Percentiles rank a stretch among this genome's conserved stretches.
Evolutionary conservation across 2,113 vertebrate species (phyloP).

Genomic region (Albula glossodonta): DNA sequence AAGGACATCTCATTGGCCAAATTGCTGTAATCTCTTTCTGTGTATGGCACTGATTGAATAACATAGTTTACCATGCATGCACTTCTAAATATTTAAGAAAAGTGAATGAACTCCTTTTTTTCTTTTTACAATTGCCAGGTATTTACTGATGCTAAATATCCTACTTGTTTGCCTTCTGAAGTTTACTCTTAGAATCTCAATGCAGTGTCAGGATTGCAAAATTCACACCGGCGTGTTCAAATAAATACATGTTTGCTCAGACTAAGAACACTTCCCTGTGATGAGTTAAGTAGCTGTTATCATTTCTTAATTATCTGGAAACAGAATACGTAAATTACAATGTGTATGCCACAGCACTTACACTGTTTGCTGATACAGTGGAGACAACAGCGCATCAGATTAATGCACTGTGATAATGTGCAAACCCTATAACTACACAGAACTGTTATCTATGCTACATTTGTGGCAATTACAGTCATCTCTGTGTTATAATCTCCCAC

Average conservation of each 20-base stretch:
- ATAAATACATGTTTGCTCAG: neutral
- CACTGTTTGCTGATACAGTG: neutral
- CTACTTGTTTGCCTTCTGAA: too few relatives aligned
- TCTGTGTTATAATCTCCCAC: neutral
- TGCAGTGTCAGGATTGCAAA: neutral
- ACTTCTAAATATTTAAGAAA: too few relatives aligned
- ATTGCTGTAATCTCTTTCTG: too few relatives aligned
- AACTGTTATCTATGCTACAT: neutral
- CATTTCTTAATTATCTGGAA: slow-evolving; percentile 14
- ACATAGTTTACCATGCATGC: too few relatives aligned
- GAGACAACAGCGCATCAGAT: neutral
- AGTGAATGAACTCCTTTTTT: too few relatives aligned
- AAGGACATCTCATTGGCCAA: too few relatives aligned
- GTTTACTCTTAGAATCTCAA: too few relatives aligned
- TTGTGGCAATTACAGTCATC: neutral
- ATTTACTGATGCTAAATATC: too few relatives aligned
- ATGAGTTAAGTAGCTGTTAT: slow-evolving; percentile 7
- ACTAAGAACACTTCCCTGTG: slow-evolving; percentile 9
- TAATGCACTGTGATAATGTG: slow-evolving; percentile 10
- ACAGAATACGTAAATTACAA: slow-evolving; percentile 2
- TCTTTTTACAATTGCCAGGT: too few relatives aligned
- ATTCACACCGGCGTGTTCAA: neutral
- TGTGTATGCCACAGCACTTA: slow-evolving; percentile 3
- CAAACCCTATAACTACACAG: neutral
- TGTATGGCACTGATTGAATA: too few relatives aligned